These are phyloP conservation scores for Knipowitschia caucasica DNA, from an alignment of 2,797 vertebrate species.

Conservation along the genomic window DNA sequence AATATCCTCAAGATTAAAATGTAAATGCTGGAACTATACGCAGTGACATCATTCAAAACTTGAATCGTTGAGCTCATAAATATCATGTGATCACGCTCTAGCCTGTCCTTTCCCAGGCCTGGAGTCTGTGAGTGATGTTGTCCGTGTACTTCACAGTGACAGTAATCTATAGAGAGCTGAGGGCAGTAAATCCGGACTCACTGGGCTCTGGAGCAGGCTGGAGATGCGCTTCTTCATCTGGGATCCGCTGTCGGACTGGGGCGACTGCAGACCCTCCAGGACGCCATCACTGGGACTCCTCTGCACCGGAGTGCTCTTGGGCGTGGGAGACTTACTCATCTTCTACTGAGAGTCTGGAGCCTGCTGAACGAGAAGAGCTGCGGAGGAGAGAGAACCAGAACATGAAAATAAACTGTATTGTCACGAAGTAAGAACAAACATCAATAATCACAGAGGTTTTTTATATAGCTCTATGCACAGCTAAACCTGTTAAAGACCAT, in stretches of 20 bases:
- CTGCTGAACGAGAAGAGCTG: conserved; percentile 29
- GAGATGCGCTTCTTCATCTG: conserved; percentile 89
- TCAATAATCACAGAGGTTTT: too few species aligned
- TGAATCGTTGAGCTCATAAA: too few species aligned
- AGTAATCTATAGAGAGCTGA: conserved; percentile 51
- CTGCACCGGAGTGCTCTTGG: conserved; percentile 78
- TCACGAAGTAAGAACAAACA: background rate
- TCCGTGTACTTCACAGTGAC: conserved; percentile 53
- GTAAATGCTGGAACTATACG: too few species aligned
- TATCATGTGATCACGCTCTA: too few species aligned
- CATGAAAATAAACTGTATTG: background rate
- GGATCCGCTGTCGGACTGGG: conserved; percentile 79
- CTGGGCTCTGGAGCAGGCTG: conserved; percentile 91
- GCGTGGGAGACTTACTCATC: conserved; percentile 82
- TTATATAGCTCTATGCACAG: too few species aligned
- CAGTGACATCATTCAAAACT: too few species aligned
- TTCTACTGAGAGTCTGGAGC: conserved; percentile 43
- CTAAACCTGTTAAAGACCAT: too few species aligned
- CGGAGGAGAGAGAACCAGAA: background rate
- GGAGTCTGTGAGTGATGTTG: conserved; percentile 13
- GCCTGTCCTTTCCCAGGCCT: background rate
- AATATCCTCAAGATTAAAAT: too few species aligned
- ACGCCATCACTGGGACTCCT: conserved; percentile 80
- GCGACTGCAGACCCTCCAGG: conserved; percentile 74
- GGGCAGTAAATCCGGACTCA: conserved; percentile 62